Base-by-base conservation (phyloP, 1,140 invertebrate genomes). In the Glossosoma conforme region DNA sequence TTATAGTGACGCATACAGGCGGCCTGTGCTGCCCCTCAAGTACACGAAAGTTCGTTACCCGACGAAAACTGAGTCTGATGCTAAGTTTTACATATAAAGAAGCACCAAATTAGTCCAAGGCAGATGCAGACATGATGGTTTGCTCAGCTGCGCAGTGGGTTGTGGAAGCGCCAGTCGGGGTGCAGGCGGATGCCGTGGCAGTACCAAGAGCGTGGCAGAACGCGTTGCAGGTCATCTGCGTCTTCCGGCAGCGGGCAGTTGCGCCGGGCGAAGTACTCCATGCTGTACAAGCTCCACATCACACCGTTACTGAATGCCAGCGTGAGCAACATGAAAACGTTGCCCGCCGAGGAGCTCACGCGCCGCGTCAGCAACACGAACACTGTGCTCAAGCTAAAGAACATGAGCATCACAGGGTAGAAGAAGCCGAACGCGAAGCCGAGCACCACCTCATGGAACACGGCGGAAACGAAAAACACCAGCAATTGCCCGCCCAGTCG, bases 361-460 rank as follows among this genome's bases (percentile, higher is more conserved):
- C 73, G 15, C 66, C 72, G 22, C 51, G 63, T 0, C 47, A 54
- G 0, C 64, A 60, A 14, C 1, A 88, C 70, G 52, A 82, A 59
- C 0, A 75, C 6, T 0, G 79, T 54, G 9, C 83, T 82, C 22
- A 82, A 62, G 0, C 76, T 68, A 0, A 77, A 78, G 60, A 90
- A 91, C 28, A 80, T 60, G 1, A 88, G 51, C 40, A 94, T 78
- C 55, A 92, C 80, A 0, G 93, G 93, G 60, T 89, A 93, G 65
- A 93, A 93, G 62, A 92, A 87, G 13, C 84, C 77, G 28, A 94
- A 84, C 0, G 82, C 77, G 11, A 90, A 77, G 1, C 79, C 77
- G 0, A 96, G 59, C 43, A 93, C 80, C 63, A 93, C 89, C 65
- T 97, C 93, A 63, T 95, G 92, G 38, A 91, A 81, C 1, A 87